A percentile compares a stretch with the other conserved stretches of the same genome.
These are phyloP conservation scores for Marasmarcha lunaedactyla DNA, from an alignment of 2,888 invertebrate species.

Conservation along the genomic window DNA sequence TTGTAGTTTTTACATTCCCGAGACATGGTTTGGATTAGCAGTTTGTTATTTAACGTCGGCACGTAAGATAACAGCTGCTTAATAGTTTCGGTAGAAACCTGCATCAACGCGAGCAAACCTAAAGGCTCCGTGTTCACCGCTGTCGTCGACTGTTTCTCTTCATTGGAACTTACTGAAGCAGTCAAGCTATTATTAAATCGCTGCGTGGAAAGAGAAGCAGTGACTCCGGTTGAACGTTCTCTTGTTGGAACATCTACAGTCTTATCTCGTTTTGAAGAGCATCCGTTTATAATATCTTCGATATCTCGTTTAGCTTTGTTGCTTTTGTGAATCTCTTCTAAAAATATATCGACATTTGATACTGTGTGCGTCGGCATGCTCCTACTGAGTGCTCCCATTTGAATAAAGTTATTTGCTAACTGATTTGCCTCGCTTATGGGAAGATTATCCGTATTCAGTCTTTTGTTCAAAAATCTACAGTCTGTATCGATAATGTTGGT, in stretches of 20 bases:
- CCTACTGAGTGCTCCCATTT: too few relatives aligned
- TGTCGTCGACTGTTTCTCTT: conserved; percentile 31
- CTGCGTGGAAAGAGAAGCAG: conserved; percentile 23
- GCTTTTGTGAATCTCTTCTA: conserved; percentile 31
- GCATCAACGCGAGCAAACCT: conserved; percentile 33
- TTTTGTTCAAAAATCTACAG: too few relatives aligned
- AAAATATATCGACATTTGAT: conserved; percentile 2
- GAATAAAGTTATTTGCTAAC: too few relatives aligned
- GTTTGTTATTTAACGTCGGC: conserved; percentile 30
- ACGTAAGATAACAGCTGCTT: conserved; percentile 36
- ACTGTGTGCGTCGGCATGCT: too few relatives aligned
- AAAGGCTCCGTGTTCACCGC: conserved; percentile 56
- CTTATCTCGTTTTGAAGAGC: conserved; percentile 1
- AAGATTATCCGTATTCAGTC: too few relatives aligned
- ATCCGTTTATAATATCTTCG: conserved; percentile 23
- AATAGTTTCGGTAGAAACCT: conserved; percentile 36
- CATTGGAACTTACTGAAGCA: conserved; percentile 14
- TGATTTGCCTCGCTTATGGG: too few relatives aligned
- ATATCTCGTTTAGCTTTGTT: conserved; percentile 29
- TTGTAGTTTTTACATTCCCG: background rate
- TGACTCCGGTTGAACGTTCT: conserved; percentile 38
- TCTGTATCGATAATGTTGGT: too few relatives aligned
- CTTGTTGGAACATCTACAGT: conserved; percentile 33
- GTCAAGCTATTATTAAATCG: conserved; percentile 7
- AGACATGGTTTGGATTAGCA: conserved; percentile 17